A percentile compares a stretch with the other conserved stretches of the same genome.
Evolutionary conservation across 2,888 invertebrate genomes (phyloP).

Genomic region (Ypsolopha sequella): DNA sequence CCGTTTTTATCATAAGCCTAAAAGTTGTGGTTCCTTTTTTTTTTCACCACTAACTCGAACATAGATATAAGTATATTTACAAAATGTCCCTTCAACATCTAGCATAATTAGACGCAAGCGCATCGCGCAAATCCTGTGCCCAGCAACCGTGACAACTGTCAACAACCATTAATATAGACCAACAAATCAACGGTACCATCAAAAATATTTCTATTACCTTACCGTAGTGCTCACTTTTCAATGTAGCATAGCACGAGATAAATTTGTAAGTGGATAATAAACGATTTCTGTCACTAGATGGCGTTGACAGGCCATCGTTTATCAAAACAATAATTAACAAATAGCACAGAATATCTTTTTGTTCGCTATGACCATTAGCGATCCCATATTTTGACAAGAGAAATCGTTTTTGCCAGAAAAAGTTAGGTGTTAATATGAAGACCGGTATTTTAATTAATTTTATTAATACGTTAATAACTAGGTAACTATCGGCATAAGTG

Average conservation of each 20-base stretch:
- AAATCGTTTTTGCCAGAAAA: slow-evolving; percentile 3
- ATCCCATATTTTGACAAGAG: slow-evolving; percentile 7
- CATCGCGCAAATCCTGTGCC: not conserved
- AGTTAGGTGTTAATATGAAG: not conserved
- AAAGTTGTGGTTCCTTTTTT: no score
- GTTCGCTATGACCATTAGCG: not conserved
- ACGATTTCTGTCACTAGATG: slow-evolving; percentile 17
- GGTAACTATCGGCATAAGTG: no score
- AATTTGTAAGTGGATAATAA: no score
- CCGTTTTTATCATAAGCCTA: no score
- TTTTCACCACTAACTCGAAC: no score
- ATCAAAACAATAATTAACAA: slow-evolving; percentile 33
- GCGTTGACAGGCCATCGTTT: slow-evolving; percentile 25
- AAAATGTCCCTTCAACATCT: slow-evolving; percentile 6
- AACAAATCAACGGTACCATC: not conserved
- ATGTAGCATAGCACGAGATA: no score
- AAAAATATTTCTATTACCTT: no score
- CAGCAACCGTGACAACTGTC: not conserved
- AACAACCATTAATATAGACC: slow-evolving; percentile 20
- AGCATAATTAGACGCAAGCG: not conserved
- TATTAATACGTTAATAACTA: no score
- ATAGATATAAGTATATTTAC: slow-evolving; percentile 3
- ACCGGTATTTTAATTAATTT: not conserved
- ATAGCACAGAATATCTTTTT: slow-evolving; percentile 10
- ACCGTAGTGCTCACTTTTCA: no score